phyloP scores from a whole-genome alignment of 1,140 invertebrate species.

The Spodoptera litura region DNA sequence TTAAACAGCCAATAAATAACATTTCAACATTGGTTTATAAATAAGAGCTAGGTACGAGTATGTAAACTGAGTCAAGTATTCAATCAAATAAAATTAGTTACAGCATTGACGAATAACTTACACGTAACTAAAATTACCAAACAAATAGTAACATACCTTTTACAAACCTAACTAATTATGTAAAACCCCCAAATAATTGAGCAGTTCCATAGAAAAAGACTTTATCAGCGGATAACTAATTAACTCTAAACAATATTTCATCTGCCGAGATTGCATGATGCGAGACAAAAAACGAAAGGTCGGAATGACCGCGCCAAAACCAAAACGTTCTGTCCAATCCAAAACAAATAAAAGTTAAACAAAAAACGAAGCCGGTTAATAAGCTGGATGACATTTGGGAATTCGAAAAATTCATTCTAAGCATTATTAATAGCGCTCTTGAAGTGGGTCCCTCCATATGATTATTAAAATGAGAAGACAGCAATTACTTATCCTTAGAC shows the following conservation, averaged over 20 bases:
- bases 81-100: too few species aligned
- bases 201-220: slow-evolving; percentile 73
- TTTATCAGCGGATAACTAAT: slow-evolving; percentile 80
- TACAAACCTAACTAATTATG: background rate
- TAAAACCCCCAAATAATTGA: slow-evolving; percentile 53
- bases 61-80: background rate
- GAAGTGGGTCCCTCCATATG: slow-evolving; percentile 67
- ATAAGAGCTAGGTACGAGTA: background rate
- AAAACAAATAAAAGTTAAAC: slow-evolving; percentile 83
- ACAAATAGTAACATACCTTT: background rate
- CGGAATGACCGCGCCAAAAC: slow-evolving; percentile 84
- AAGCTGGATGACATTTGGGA: slow-evolving; percentile 86
- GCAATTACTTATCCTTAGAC: slow-evolving; percentile 75
- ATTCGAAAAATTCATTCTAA: slow-evolving; percentile 84
- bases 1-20: background rate
- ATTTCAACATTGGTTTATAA: background rate
- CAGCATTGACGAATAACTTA: too few species aligned
- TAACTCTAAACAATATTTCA: slow-evolving; percentile 85
- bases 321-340: slow-evolving; percentile 79
- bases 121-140: background rate
- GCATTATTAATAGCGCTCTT: slow-evolving; percentile 82
- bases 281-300: slow-evolving; percentile 82
- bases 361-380: slow-evolving; percentile 85
- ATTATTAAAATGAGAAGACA: slow-evolving; percentile 78
- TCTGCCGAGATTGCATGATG: slow-evolving; percentile 76